phyloP scores from a whole-genome alignment of 2,113 vertebrate species.

The Lagopus muta region DNA sequence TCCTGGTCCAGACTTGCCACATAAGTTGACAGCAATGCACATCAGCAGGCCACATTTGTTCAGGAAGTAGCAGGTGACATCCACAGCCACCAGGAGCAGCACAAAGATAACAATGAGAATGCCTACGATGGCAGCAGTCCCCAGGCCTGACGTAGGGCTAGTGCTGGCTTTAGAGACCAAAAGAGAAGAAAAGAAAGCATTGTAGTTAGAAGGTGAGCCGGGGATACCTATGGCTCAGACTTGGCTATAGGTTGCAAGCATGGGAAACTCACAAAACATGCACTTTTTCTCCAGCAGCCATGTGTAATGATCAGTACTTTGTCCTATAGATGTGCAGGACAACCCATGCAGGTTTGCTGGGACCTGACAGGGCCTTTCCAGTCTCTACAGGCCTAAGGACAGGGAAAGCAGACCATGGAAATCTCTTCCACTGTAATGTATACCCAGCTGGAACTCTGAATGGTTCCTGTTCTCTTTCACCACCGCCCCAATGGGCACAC shows the following conservation, averaged over 20 bases:
- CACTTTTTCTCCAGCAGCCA: not conserved
- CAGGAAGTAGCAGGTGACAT: conserved; percentile 96
- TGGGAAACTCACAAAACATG: rapidly evolving
- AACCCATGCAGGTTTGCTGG: not conserved
- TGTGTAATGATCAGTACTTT: not conserved
- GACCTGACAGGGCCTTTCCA: not conserved
- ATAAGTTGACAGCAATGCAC: conserved; percentile 97
- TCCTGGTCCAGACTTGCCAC: conserved; percentile 89
- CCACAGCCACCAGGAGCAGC: conserved; percentile 92
- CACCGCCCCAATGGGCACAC: not conserved
- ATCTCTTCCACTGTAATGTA: not conserved
- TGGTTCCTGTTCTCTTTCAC: not conserved
- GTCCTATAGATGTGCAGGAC: not conserved
- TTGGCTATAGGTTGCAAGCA: not conserved
- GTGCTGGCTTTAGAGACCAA: conserved; percentile 76
- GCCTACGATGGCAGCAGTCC: conserved; percentile 91
- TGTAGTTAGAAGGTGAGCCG: not conserved
- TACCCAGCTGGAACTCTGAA: not conserved
- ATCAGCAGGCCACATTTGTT: conserved; percentile 98
- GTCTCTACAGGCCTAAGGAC: rapidly evolving
- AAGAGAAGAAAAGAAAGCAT: conserved; percentile 9
- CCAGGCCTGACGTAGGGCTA: conserved; percentile 83
- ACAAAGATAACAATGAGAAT: conserved; percentile 93
- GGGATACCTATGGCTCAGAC: not conserved
- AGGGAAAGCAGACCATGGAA: not conserved